Percentiles rank a stretch among this genome's conserved stretches.
These are phyloP conservation scores for Microcebus ravelobensis DNA, from an alignment of 2,113 vertebrate genomes.

Conservation along the genomic window DNA sequence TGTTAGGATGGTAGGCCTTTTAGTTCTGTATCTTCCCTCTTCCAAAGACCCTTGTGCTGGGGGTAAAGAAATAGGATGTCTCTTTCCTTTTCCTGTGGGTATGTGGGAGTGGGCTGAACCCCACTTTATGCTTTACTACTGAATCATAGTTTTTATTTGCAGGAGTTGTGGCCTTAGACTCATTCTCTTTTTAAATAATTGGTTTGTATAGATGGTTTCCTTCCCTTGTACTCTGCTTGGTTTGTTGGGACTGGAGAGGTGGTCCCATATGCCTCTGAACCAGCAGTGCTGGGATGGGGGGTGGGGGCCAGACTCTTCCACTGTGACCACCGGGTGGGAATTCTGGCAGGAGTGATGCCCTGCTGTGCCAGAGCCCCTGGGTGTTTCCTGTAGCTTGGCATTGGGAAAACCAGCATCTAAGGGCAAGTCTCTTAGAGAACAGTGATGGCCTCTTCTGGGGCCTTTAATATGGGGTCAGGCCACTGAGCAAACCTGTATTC, in stretches of 20 bases:
- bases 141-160: neutral
- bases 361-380: neutral
- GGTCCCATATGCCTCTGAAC: neutral
- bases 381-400: neutral
- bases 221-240: neutral
- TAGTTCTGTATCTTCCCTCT: neutral
- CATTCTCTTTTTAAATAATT: neutral
- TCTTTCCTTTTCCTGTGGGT: neutral
- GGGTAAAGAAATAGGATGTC: too few relatives aligned
- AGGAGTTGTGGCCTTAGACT: neutral
- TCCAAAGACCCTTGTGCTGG: neutral
- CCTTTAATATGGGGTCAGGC: neutral
- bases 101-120: neutral
- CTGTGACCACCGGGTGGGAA: neutral
- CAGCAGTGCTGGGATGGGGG: neutral
- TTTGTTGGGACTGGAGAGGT: neutral
- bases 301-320: neutral
- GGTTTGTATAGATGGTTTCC: neutral
- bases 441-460: neutral
- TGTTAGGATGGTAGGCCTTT: neutral
- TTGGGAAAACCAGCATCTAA: neutral
- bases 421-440: neutral
- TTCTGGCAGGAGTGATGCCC: neutral
- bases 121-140: neutral
- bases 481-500: neutral